Base-by-base conservation (phyloP, 1,140 invertebrate species). In the Cheumatopsyche charites region DNA sequence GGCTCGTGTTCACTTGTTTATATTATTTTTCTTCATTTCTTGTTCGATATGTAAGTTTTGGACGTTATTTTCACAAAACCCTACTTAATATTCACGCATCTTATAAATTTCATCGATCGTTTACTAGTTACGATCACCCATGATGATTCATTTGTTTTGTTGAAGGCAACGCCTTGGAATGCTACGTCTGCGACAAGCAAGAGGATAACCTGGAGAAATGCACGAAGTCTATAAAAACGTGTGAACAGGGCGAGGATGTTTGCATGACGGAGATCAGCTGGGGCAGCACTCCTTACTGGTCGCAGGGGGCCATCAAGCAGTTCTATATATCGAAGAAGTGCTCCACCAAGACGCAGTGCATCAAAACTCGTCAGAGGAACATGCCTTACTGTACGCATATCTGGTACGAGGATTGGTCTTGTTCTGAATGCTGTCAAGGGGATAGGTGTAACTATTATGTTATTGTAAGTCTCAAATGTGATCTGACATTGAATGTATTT, bases 351-450 rank as follows among this genome's bases (percentile, higher is more conserved):
- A 87, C 89, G 5, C 86, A 90, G 68, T 99, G 97, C 82, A 88
- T 91, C 67, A 82, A 83, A 70, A 88, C 87, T 68, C 86, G 91
- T 75, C 85, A 85, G 63, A 83, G 84, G 19, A 89, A 90, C 74
- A 93, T 94, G 88, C 83, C 86, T 12, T 86, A 88, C 73, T 99
- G 97, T 80, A 95, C 95, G 17, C 89, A 97, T 79, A 95, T 99
- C 78, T 98, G 95, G 95, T 99, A 98, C 78, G 90, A 96, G 79
- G 97, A 99, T 84, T 99, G 97, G 97, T 90, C 91, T 73, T 99
- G 97, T 86, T 92, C 93, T 0, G 96, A 98, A 82, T 99, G 97
- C 82, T 99, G 97, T 82, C 90, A 92, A 78, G 97, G 97, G 49
- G 97, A 99, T 82, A 86, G 94, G 70, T 99, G 97, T 82, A 99